phyloP scores from a whole-genome alignment of 2,797 vertebrate species.

The Vireo griseus region DNA sequence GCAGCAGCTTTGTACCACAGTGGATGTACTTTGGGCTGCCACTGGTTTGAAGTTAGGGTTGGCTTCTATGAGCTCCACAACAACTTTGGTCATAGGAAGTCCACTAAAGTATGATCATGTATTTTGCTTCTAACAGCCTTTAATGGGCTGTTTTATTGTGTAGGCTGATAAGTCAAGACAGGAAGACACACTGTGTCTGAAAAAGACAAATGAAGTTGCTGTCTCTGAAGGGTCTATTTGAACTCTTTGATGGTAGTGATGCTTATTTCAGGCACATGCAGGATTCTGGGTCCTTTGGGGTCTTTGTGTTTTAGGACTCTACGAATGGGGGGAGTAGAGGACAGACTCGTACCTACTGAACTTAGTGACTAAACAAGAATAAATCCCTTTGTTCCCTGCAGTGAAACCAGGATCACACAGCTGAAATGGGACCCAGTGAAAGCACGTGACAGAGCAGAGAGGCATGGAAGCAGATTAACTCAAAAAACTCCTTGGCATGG shows the following conservation, averaged over 20 bases:
- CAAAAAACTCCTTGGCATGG: not conserved
- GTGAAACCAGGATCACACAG: not conserved
- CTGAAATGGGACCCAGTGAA: not conserved
- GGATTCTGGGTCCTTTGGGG: not conserved
- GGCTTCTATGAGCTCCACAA: not conserved
- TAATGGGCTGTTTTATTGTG: not conserved
- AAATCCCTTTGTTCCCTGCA: not conserved
- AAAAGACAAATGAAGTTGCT: not conserved
- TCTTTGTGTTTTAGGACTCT: not conserved
- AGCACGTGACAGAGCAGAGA: not conserved
- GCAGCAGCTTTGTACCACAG: accelerated
- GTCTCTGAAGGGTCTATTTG: not conserved
- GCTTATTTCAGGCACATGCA: not conserved
- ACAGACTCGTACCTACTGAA: not conserved
- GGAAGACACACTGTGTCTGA: not conserved
- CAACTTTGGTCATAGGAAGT: not conserved
- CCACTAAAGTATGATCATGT: not conserved
- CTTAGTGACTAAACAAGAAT: not conserved
- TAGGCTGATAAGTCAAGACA: not conserved
- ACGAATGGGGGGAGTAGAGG: not conserved
- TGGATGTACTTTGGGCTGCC: not conserved
- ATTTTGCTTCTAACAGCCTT: not conserved
- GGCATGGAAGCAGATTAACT: not conserved
- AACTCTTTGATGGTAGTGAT: not conserved
- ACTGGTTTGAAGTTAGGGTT: accelerated